Conservation (phyloP, 2,797 vertebrate species). For the Lagodon rhomboides region DNA sequence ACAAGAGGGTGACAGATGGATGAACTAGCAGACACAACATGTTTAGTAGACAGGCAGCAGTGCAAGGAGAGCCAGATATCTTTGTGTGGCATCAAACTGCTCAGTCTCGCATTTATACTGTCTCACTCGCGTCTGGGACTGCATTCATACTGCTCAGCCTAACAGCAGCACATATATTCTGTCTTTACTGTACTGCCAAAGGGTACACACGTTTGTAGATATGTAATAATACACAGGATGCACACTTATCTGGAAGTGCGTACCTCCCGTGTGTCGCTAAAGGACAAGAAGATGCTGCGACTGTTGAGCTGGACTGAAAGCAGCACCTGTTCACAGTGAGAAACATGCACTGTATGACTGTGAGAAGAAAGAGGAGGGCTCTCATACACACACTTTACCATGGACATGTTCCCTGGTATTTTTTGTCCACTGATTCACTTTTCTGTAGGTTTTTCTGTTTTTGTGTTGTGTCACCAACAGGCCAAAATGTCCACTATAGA, state of each 20-base stretch:
- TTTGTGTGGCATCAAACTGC: constrained; percentile 64
- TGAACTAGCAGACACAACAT: constrained; percentile 33
- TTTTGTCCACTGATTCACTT: no score
- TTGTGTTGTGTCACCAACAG: background rate
- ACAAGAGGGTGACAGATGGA: constrained; percentile 30
- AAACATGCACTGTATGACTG: background rate
- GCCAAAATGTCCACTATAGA: background rate
- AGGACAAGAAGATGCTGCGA: constrained; percentile 19
- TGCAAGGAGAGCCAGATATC: constrained; percentile 54
- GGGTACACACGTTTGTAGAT: constrained; percentile 52
- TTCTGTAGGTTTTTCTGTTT: background rate
- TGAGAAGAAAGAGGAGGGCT: constrained; percentile 8
- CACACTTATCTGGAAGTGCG: constrained; percentile 1
- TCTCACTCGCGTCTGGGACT: constrained; percentile 63
- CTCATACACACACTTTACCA: constrained; percentile 1
- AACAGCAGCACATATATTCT: constrained; percentile 49
- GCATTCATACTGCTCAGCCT: constrained; percentile 55
- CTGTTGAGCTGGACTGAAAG: constrained; percentile 35
- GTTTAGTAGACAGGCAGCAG: constrained; percentile 36
- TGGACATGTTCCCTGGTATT: constrained; percentile 1
- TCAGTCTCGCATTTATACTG: constrained; percentile 57
- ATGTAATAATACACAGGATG: constrained; percentile 30
- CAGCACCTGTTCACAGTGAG: constrained; percentile 8
- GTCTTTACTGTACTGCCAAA: constrained; percentile 53
- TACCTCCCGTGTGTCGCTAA: constrained; percentile 17